Base-by-base conservation (phyloP, 2,797 vertebrate genomes). In the Acipenser ruthenus region DNA sequence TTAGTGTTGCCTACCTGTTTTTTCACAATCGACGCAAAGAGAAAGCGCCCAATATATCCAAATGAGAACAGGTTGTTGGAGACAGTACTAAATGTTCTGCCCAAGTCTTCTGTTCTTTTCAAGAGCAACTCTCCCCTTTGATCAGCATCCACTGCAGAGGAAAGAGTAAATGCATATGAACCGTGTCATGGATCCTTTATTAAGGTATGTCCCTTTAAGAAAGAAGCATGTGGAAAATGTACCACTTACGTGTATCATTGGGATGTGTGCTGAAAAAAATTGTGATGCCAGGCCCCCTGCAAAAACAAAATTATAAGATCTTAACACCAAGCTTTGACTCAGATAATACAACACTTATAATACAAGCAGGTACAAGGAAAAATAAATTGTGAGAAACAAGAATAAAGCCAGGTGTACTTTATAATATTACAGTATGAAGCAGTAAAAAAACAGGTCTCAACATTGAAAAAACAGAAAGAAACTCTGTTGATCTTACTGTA, bases 11-110 rank as follows among this genome's bases (percentile, higher is more conserved):
- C 60, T 66, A 69, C 90, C 71, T 72, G 56, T 48, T 87, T 86
- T 86, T 90, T 87, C 82, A 91, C 87, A 68, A 90, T 86, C 0
- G 90, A 92, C 70, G 89, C 89, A 77, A 92, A 91, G 80, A 66
- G 80, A 66, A 91, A 92, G 1, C 84, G 77, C 59, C 90, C 89
- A 0, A 90, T 89, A 77, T 88, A 90, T 65, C 90, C 90, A 0
- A 92, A 92, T 11, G 85, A 87, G 79, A 77, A 91, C 78, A 90
- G 79, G 74, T 89, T 87, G 65, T 86, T 74, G 0, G 86, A 80
- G 64, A 92, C 83, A 1, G 71, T 84, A 65, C 77, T 79, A 75
- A 89, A 90, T 6, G 77, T 87, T 50, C 75, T 81, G 8, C 90
- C 90, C 67, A 91, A 79, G 69, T 92, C 88, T 11, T 72, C 75